Conservation (phyloP, 2,797 vertebrate genomes). For the Oreortyx pictus region DNA sequence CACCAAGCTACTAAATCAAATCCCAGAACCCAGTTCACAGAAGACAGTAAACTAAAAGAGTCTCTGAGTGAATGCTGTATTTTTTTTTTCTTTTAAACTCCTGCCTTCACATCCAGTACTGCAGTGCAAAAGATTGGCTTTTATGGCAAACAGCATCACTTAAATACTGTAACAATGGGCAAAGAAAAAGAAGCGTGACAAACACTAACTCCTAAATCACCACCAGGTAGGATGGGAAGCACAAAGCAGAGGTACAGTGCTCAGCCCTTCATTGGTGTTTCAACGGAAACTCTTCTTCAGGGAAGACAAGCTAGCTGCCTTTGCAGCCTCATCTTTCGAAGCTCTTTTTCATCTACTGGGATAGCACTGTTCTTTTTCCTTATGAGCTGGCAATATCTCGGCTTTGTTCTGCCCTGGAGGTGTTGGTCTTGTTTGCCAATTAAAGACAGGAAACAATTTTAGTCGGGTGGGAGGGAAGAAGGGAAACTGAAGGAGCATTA, state of each 20-base stretch:
- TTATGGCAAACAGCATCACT: not conserved
- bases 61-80: not conserved
- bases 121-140: not conserved
- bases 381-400: not conserved
- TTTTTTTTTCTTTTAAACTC: not conserved
- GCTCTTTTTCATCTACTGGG: not conserved
- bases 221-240: not conserved
- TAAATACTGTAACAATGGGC: not conserved
- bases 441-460: not conserved
- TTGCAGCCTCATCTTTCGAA: not conserved
- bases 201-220: not conserved
- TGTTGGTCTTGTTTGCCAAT: not conserved
- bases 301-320: not conserved
- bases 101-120: not conserved
- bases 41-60: not conserved
- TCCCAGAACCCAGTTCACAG: not conserved
- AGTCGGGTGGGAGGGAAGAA: not conserved
- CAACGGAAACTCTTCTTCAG: not conserved
- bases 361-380: not conserved
- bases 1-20: no score
- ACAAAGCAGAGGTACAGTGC: not conserved
- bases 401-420: not conserved
- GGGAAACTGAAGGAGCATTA: not conserved
- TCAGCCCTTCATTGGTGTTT: not conserved
- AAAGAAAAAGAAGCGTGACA: not conserved